Evolutionary conservation across 1,140 invertebrate species (phyloP), one percentile per base, ranked within the genome.

Genomic region (Dermatophagoides farinae): DNA sequence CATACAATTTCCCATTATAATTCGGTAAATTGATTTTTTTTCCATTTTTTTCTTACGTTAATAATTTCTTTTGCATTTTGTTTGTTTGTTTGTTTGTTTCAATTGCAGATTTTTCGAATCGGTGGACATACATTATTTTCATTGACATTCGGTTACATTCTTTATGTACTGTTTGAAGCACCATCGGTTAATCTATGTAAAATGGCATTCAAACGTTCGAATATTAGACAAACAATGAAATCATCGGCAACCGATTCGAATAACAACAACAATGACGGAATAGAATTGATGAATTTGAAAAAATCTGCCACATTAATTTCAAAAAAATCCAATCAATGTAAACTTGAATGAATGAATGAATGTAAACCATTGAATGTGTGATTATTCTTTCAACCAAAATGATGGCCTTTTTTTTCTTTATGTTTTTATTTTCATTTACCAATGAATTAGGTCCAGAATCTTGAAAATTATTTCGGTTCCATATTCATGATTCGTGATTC

Each of bases 1-100:
- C 49, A 58, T 50, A 38, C 44, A 18, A 53, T 53, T 16, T 51
- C 49, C 39, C 51, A 55, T 38, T 61, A 61, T 25, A 61, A 61
- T 61, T 22, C 39, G 25, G 60, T 61, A 61, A 43, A 57, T 16
- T 18, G 22, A 41, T 6, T 57, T 40, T 40, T 14, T 37, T 14
- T 22, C 10, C 39, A 44, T 44, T 10, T 5, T 16, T 44, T n/a
- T 44, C 43, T n/a, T n/a, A n/a, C n/a, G n/a, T n/a, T n/a, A 44
- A 53, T n/a, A 53, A 11, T 46, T 11, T 43, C 37, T 23, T 31
- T 16, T 46, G n/a, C n/a, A n/a, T n/a, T n/a, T n/a, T n/a, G n/a
- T n/a, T n/a, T n/a, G n/a, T n/a, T n/a, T n/a, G n/a, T 10, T n/a
- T 37, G 12, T 38, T 59, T 20, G 11, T 46, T 46, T 31, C 8